A percentile compares a stretch with the other conserved stretches of the same genome.
phyloP scores from a whole-genome alignment of 2,888 invertebrate species.

The Leptopterna dolabrata region DNA sequence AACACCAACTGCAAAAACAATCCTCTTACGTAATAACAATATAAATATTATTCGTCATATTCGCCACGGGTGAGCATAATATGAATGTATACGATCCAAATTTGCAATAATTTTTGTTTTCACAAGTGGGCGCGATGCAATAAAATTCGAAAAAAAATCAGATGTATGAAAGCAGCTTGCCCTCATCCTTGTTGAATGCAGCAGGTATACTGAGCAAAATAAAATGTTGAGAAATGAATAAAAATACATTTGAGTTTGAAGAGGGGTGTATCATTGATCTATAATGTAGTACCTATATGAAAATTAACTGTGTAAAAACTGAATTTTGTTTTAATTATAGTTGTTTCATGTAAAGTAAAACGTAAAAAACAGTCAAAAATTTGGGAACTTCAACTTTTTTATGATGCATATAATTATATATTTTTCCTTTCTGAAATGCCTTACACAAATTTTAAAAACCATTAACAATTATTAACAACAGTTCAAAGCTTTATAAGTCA shows the following conservation, averaged over 20 bases:
- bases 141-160: background rate
- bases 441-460: background rate
- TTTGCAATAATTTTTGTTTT: background rate
- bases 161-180: background rate
- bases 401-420: background rate
- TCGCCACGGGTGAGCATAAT: constrained; percentile 19
- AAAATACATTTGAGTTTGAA: background rate
- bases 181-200: constrained; percentile 18
- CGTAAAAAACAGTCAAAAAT: background rate
- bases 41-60: constrained; percentile 23
- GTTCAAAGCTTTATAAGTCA: background rate
- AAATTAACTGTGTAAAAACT: background rate
- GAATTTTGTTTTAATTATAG: background rate
- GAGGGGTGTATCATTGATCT: background rate
- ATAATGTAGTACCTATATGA: background rate
- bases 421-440: background rate
- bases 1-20: constrained; percentile 32
- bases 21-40: background rate
- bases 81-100: constrained; percentile 17
- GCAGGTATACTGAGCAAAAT: background rate
- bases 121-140: constrained; percentile 29
- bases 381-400: background rate
- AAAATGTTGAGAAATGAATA: background rate
- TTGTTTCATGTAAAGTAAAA: background rate
- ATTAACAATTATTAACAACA: constrained; percentile 15